Percentiles rank a stretch among this genome's conserved stretches.
Evolutionary conservation across 2,113 vertebrate genomes (phyloP).

Genomic region (Propithecus coquereli): DNA sequence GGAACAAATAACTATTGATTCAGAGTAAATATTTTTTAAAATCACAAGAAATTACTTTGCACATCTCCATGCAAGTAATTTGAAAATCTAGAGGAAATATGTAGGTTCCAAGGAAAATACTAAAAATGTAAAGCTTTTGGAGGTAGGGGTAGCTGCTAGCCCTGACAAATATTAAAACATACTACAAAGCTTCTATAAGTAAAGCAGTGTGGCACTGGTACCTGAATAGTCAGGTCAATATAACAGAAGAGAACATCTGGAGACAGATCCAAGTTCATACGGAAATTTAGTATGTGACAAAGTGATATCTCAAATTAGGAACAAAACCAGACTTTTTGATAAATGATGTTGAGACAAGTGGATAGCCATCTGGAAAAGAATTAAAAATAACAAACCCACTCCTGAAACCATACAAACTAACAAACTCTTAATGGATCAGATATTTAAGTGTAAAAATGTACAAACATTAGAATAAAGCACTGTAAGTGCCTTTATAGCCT

Average conservation of each 20-base stretch:
- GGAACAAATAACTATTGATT: not conserved
- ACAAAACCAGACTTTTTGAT: not conserved
- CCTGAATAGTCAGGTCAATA: not conserved
- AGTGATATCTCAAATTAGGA: not conserved
- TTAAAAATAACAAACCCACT: not conserved
- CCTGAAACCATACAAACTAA: not conserved
- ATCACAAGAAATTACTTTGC: not conserved
- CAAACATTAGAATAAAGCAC: not conserved
- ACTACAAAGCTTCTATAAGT: not conserved
- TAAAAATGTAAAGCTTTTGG: not conserved
- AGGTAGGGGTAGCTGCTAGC: not conserved
- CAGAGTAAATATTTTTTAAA: not conserved
- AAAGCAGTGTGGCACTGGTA: not conserved
- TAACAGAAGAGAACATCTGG: not conserved
- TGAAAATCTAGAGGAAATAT: not conserved
- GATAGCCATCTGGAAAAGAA: not conserved
- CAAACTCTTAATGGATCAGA: not conserved
- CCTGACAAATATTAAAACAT: not conserved
- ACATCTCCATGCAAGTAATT: not conserved
- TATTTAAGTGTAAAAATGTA: not conserved
- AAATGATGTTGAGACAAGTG: not conserved
- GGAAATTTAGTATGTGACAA: not conserved
- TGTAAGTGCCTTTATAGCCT: not conserved
- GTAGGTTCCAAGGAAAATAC: not conserved
- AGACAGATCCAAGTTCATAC: not conserved